Evolutionary conservation across 2,113 vertebrate genomes (phyloP).

Genomic region (Cyprinodon tularosa): DNA sequence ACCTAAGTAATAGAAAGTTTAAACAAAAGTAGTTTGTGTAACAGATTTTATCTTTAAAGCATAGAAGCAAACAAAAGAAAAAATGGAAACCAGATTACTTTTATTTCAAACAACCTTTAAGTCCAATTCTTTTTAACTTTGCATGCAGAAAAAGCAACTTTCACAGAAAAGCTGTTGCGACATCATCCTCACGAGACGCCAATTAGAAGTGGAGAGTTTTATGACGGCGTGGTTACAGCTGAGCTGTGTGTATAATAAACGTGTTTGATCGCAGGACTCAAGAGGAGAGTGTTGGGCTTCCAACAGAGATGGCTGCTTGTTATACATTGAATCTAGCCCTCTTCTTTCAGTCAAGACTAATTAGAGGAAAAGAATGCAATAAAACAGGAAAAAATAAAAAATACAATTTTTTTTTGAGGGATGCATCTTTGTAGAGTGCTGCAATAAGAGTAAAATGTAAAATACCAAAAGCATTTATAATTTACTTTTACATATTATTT

Average conservation of each 20-base stretch:
- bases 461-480: background rate
- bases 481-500: background rate
- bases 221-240: slow-evolving; percentile 26
- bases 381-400: slow-evolving; percentile 17
- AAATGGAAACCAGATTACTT: slow-evolving; percentile 22
- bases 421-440: background rate
- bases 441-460: background rate
- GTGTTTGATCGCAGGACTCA: slow-evolving; percentile 44
- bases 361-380: slow-evolving; percentile 41
- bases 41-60: slow-evolving; percentile 5
- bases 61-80: background rate
- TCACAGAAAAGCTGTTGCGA: slow-evolving; percentile 14
- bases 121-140: background rate
- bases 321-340: slow-evolving; percentile 31
- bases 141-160: slow-evolving; percentile 7
- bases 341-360: slow-evolving; percentile 24
- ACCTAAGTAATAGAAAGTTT: background rate
- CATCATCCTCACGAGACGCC: slow-evolving; percentile 25
- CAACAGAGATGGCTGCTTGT: slow-evolving; percentile 39
- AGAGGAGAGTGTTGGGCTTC: slow-evolving; percentile 7
- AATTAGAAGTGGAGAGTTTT: slow-evolving; percentile 17
- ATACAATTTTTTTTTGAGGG: background rate
- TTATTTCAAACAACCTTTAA: background rate
- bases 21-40: background rate
- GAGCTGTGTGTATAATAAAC: slow-evolving; percentile 39